Evolutionary conservation across 2,113 vertebrate species (phyloP), one percentile per base, ranked within the genome.

Genomic region (Scomber colias): DNA sequence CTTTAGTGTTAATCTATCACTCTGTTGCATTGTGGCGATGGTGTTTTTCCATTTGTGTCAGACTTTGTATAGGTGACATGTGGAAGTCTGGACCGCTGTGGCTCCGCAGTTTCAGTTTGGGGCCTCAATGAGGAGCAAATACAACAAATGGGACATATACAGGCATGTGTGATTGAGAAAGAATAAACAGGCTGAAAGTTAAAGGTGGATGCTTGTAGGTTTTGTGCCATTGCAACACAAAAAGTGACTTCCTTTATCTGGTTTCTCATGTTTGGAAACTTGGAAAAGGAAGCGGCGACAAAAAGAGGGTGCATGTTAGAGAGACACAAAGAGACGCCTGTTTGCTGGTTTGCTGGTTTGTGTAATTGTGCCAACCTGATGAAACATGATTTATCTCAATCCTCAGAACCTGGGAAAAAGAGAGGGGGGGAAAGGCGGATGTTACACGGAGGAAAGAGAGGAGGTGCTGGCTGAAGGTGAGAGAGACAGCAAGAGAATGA

Each of bases 311-410:
- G n/a, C 0, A n/a, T 11, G 71, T 12, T 19, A 19, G 40, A 40
- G 45, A 65, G 30, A 55, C 46, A 60, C 16, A 71, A 64, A 81
- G 64, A 67, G 24, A 75, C 61, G 62, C 0, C n/a, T 62, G 70
- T 56, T 84, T 55, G 79, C 62, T 31, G 77, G 71, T 81, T 84
- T 55, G 79, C 62, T 31, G 77, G 71, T 81, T 87, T 89, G 70
- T 87, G 85, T 63, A 79, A 85, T 77, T 82, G 76, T n/a, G 45
- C 27, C 48, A 59, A 68, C 62, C 24, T 71, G 83, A 90, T 79
- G 67, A 48, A 72, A 86, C 83, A 61, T 56, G 14, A 77, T 82
- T 87, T 85, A 87, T 90, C 89, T 87, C 71, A 4, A 59, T 66
- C 56, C 44, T 87, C 56, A 30, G 69, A 13, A 10, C 45, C 50